A percentile compares a stretch with the other conserved stretches of the same genome.
phyloP scores from a whole-genome alignment of 2,113 vertebrate genomes.

The Dermatemys mawii region DNA sequence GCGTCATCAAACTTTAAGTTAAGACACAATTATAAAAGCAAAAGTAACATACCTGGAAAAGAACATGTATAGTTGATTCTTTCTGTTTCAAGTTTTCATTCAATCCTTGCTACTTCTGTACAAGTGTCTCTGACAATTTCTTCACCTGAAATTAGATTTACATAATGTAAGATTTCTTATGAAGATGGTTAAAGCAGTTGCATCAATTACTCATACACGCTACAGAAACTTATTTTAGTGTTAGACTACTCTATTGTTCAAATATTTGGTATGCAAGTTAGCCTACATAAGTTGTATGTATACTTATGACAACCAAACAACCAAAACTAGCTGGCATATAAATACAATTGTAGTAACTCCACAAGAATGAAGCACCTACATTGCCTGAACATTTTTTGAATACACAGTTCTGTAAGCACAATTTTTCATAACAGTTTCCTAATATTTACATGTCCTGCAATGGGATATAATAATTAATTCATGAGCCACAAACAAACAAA shows the following conservation, averaged over 20 bases:
- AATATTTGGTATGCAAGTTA: not conserved
- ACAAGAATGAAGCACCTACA: not conserved
- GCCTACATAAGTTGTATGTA: not conserved
- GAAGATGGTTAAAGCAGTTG: not conserved
- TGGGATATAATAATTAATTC: not conserved
- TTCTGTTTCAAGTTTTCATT: not conserved
- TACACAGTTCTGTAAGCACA: not conserved
- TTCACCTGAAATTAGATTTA: conserved; percentile 22
- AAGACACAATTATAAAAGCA: not conserved
- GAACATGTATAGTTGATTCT: not conserved
- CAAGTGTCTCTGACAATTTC: not conserved
- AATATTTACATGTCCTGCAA: not conserved
- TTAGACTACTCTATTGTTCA: not conserved
- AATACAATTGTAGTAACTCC: not conserved
- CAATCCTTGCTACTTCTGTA: not conserved
- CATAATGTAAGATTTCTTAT: not conserved
- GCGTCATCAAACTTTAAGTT: not conserved
- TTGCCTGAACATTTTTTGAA: not conserved
- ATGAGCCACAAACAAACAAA: not conserved
- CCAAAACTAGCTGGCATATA: not conserved
- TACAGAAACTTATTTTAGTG: too few relatives aligned
- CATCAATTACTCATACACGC: not conserved
- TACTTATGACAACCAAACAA: not conserved
- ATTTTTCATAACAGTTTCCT: not conserved
- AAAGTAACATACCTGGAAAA: not conserved